Evolutionary conservation across 1,140 invertebrate genomes (phyloP).

Genomic region (Meloidogyne exigua): DNA sequence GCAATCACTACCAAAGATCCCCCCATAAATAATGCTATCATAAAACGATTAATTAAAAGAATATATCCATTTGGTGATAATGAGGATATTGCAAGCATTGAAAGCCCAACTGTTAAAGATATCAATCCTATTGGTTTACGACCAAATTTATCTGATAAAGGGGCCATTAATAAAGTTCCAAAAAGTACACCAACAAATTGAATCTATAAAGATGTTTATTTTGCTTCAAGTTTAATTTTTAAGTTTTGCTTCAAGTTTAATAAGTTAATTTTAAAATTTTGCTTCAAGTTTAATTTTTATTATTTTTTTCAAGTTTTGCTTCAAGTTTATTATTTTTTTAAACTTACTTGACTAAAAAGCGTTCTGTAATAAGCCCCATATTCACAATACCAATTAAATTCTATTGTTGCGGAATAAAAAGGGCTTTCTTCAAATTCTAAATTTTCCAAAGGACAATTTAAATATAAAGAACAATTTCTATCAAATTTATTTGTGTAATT

Average conservation of each 20-base stretch:
- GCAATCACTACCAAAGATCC: constrained; percentile 48
- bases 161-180: constrained; percentile 25
- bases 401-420: constrained; percentile 25
- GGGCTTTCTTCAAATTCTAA: constrained; percentile 25
- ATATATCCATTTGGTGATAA: constrained; percentile 47
- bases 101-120: constrained; percentile 4
- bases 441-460: constrained; percentile 8
- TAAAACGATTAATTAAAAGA: constrained; percentile 43
- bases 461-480: constrained; percentile 18
- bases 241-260: not conserved
- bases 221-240: not conserved
- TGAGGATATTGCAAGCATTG: constrained; percentile 1
- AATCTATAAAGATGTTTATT: not conserved
- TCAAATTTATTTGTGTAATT: not conserved
- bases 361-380: constrained; percentile 21
- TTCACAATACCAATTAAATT: constrained; percentile 31
- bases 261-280: not conserved
- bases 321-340: not conserved
- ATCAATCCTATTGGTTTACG: constrained; percentile 19
- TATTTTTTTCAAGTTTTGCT: not conserved
- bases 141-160: constrained; percentile 22
- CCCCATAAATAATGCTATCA: constrained; percentile 44
- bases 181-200: constrained; percentile 34
- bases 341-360: constrained; percentile 16
- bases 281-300: not conserved